phyloP scores from a whole-genome alignment of 1,140 invertebrate species.

The Oscheius sp. region DNA sequence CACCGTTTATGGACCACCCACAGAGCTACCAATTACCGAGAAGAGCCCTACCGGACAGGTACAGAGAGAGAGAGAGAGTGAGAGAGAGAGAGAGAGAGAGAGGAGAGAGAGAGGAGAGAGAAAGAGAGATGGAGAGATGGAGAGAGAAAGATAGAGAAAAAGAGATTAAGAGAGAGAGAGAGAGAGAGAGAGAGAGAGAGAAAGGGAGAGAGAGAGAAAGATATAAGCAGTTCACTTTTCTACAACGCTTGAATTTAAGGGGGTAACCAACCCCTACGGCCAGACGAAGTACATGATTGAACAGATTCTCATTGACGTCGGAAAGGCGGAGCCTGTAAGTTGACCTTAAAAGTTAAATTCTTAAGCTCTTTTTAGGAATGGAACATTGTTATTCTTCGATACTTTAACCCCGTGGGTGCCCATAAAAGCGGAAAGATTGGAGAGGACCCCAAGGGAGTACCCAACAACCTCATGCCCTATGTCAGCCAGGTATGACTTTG shows the following conservation, averaged over 20 bases:
- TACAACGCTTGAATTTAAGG: too few species aligned
- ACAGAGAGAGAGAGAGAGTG: background rate
- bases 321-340: conserved; percentile 70
- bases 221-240: too few species aligned
- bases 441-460: conserved; percentile 88
- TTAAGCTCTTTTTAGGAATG: conserved; percentile 65
- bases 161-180: background rate
- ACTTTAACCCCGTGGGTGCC: conserved; percentile 98
- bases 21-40: conserved; percentile 81
- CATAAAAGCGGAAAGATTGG: conserved; percentile 85
- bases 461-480: conserved; percentile 96
- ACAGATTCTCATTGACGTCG: conserved; percentile 88
- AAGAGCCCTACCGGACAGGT: conserved; percentile 73
- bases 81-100: background rate
- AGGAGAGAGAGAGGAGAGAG: background rate
- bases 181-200: background rate
- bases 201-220: background rate
- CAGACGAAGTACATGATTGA: conserved; percentile 96
- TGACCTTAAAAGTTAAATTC: background rate
- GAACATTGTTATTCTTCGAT: conserved; percentile 86
- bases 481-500: conserved; percentile 71
- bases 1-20: conserved; percentile 86
- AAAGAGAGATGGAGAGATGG: background rate
- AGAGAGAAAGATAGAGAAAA: background rate
- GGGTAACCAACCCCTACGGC: conserved; percentile 94